phyloP scores from a whole-genome alignment of 2,888 invertebrate genomes.

The Sisyra terminalis region DNA sequence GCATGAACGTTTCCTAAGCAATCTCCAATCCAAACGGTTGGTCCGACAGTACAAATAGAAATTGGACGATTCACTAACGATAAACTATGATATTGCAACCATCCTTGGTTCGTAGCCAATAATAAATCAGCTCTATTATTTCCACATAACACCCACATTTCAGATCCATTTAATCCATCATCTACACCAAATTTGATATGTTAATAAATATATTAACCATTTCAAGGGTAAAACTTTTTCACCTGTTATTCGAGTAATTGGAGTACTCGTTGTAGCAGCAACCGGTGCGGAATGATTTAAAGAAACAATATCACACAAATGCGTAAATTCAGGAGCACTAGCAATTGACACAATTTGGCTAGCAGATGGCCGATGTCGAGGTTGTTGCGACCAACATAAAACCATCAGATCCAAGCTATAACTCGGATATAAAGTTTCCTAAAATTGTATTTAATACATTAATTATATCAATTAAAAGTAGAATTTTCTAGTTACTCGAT shows the following conservation, averaged over 20 bases:
- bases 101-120: conserved; percentile 31
- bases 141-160: conserved; percentile 59
- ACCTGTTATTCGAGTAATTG: conserved; percentile 31
- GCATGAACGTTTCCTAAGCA: conserved; percentile 70
- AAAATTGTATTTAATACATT: conserved; percentile 11
- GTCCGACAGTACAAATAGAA: conserved; percentile 58
- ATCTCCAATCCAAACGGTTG: conserved; percentile 81
- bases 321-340: conserved; percentile 85
- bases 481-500: conserved; percentile 37
- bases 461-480: neutral
- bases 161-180: conserved; percentile 38
- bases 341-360: conserved; percentile 87
- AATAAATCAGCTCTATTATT: conserved; percentile 48
- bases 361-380: conserved; percentile 78
- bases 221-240: no score
- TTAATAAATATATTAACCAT: no score
- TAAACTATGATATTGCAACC: conserved; percentile 42
- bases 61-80: conserved; percentile 41
- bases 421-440: conserved; percentile 70
- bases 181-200: conserved; percentile 21
- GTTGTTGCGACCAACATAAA: conserved; percentile 84
- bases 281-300: conserved; percentile 51
- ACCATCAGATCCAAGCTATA: conserved; percentile 91
- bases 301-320: conserved; percentile 62
- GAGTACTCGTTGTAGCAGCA: conserved; percentile 39